These are phyloP conservation scores for Parazoanthus swiftii DNA, from an alignment of 92 coral and sea anemone species.

Conservation along the genomic window DNA sequence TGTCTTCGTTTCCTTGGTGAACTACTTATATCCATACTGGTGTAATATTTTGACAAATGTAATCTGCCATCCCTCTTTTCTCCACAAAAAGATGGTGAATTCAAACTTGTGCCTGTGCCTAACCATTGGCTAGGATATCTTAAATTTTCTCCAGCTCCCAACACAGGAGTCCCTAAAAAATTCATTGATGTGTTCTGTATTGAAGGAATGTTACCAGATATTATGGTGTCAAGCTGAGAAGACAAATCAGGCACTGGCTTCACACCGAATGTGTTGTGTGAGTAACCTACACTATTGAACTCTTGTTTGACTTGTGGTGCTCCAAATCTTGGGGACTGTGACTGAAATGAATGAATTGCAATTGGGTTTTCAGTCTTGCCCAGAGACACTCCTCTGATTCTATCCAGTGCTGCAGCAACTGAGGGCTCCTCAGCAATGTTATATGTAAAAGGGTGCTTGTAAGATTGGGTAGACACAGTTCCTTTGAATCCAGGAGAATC, in stretches of 20 bases:
- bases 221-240: constrained; percentile 9
- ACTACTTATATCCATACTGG: neutral
- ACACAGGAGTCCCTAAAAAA: neutral
- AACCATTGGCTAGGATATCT: neutral
- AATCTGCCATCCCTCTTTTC: constrained; percentile 6
- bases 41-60: neutral
- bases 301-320: neutral
- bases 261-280: neutral
- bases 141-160: neutral
- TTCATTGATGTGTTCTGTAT: neutral
- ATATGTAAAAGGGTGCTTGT: neutral
- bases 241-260: constrained; percentile 35
- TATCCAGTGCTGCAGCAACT: constrained; percentile 36
- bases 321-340: neutral
- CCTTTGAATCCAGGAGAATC: neutral
- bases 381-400: neutral
- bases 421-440: constrained; percentile 33
- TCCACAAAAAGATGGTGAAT: neutral
- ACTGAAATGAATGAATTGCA: neutral
- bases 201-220: neutral
- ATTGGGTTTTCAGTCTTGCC: neutral
- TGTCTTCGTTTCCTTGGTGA: constrained; percentile 9
- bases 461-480: neutral
- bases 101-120: neutral
- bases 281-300: neutral